Evolutionary conservation across 1,140 invertebrate species (phyloP), one percentile per base, ranked within the genome.

Genomic region (Microplitis demolitor): DNA sequence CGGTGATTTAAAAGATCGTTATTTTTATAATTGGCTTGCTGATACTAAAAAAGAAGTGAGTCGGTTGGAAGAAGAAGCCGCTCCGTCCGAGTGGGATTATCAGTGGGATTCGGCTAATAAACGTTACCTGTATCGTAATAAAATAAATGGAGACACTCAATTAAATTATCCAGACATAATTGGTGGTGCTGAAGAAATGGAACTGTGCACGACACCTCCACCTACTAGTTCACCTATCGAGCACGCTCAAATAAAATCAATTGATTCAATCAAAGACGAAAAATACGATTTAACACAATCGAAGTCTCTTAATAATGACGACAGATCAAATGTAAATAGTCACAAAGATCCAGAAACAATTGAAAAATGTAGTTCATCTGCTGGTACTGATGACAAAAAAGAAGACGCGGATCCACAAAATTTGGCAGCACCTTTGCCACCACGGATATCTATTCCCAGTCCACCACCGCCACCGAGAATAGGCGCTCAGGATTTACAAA

Each of bases 81-180:
- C 91, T n/a, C 92, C 92, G 8, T 82, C 86, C 34, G 92, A 91
- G 76, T 93, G 92, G 92, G 87, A 88, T 64, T 91, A 91, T 83
- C 89, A 91, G 76, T 93, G 92, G 92, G 90, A 93, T 90, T 93
- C 91, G 92, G 87, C 86, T 75, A 89, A 91, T 88, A 92, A 91
- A 83, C 88, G 91, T 72, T 93, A 93, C 85, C 92, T 88, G 86
- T 93, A 93, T 85, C 89, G 88, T 77, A 91, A 92, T 82, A 80
- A 87, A 68, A 78, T 77, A 50, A 90, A 87, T 33, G 89, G 89
- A 8, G 88, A 89, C 37, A 89, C 89, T 34, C 91, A 91, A 78
- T 93, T 92, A 91, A 91, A 91, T 69, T 93, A 91, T 84, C 92
- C 92, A 2, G 88, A 89, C 72, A 83, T 88, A 69, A 85, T 82